Evolutionary conservation across 2,113 vertebrate genomes (phyloP).

Genomic region (Rhea pennata): DNA sequence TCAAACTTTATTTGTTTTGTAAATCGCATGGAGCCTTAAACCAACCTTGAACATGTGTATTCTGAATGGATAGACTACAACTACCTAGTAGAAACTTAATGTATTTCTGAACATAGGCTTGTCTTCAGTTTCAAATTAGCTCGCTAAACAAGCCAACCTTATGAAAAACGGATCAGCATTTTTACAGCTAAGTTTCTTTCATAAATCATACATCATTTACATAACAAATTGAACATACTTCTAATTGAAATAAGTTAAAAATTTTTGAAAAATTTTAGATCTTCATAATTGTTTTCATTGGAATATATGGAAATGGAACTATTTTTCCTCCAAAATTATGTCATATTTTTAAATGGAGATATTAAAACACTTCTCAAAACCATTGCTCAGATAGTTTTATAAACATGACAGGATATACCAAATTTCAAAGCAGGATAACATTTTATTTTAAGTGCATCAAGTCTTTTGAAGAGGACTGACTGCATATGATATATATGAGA

Average conservation of each 20-base stretch:
- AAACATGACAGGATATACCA: neutral
- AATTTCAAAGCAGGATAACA: neutral
- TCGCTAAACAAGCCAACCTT: neutral
- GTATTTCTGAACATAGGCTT: neutral
- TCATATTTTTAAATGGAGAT: neutral
- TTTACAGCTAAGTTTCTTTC: neutral
- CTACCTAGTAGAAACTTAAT: neutral
- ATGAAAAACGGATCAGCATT: neutral
- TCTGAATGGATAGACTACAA: neutral
- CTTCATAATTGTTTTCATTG: neutral
- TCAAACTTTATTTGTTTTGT: neutral
- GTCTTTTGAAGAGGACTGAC: conserved; percentile 5
- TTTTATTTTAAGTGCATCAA: neutral
- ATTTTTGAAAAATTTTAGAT: neutral
- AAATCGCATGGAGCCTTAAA: neutral
- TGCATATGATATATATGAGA: neutral
- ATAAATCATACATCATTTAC: neutral
- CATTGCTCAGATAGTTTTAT: neutral
- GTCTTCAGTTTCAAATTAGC: neutral
- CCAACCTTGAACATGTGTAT: neutral
- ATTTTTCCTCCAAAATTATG: neutral
- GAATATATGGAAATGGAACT: neutral
- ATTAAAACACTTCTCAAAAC: neutral
- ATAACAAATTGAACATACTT: neutral
- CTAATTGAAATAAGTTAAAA: neutral